A percentile compares a stretch with the other conserved stretches of the same genome.
Conservation (phyloP, 2,797 vertebrate species). For the Parambassis ranga region DNA sequence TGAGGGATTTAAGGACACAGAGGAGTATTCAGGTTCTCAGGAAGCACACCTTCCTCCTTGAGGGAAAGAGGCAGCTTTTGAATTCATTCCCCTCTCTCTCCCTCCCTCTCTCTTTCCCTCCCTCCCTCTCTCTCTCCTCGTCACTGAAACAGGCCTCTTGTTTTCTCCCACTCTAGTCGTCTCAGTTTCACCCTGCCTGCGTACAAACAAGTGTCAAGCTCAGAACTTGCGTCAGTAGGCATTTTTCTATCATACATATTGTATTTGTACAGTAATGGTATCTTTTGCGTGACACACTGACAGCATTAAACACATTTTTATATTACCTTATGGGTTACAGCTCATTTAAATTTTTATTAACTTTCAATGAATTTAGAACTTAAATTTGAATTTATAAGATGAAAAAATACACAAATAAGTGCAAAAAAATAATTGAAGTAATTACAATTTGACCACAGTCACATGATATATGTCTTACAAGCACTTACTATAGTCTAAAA, state of each 20-base stretch:
- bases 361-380: no score
- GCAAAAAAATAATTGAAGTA: no score
- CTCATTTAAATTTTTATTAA: no score
- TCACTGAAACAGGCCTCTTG: slow-evolving; percentile 34
- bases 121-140: background rate
- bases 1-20: slow-evolving; percentile 51
- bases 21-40: slow-evolving; percentile 61
- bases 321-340: no score
- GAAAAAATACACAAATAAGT: no score
- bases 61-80: slow-evolving; percentile 38
- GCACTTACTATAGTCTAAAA: background rate
- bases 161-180: slow-evolving; percentile 23
- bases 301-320: background rate
- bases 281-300: no score
- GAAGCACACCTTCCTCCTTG: slow-evolving; percentile 49
- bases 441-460: no score
- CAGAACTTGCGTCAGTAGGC: background rate
- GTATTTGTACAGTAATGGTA: background rate
- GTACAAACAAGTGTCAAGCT: slow-evolving; percentile 19
- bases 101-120: background rate
- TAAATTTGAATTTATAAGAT: no score
- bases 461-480: no score
- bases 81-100: slow-evolving; percentile 10
- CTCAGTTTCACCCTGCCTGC: slow-evolving; percentile 27
- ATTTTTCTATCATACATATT: background rate